Conservation (phyloP, 2,113 vertebrate genomes). For the Lichenostomus cassidix region DNA sequence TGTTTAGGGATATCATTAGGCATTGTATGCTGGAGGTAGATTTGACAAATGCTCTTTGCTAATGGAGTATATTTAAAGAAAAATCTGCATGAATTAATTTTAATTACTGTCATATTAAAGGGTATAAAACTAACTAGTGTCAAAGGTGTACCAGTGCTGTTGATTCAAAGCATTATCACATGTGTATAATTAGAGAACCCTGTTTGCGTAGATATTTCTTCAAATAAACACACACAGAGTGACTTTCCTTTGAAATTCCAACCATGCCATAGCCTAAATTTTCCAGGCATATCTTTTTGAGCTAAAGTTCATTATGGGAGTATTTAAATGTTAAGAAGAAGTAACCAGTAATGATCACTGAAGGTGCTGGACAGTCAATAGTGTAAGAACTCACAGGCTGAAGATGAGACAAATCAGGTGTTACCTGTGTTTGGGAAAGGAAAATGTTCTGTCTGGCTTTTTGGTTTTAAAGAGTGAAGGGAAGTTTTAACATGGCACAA, state of each 20-base stretch:
- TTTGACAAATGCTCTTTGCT: slow-evolving; percentile 58
- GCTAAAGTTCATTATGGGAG: not conserved
- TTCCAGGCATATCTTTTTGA: not conserved
- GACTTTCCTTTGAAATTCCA: not conserved
- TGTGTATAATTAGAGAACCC: not conserved
- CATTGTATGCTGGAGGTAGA: slow-evolving; percentile 39
- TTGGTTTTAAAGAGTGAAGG: not conserved
- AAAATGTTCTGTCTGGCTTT: not conserved
- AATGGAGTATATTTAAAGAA: slow-evolving; percentile 60
- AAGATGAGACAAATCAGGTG: not conserved
- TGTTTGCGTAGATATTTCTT: slow-evolving; percentile 17
- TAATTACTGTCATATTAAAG: slow-evolving; percentile 54
- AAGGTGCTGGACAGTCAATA: not conserved
- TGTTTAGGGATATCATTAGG: slow-evolving; percentile 62
- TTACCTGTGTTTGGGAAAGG: not conserved
- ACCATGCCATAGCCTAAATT: not conserved
- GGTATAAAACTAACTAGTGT: slow-evolving; percentile 11
- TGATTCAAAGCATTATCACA: not conserved
- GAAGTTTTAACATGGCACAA: not conserved
- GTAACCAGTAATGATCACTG: not conserved
- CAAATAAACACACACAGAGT: not conserved
- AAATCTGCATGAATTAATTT: slow-evolving; percentile 38
- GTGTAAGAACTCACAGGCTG: not conserved
- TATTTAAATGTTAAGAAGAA: not conserved
- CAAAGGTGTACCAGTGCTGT: slow-evolving; percentile 13